Evolutionary conservation across 2,797 vertebrate genomes (phyloP).

Genomic region (Prunella strophiata): DNA sequence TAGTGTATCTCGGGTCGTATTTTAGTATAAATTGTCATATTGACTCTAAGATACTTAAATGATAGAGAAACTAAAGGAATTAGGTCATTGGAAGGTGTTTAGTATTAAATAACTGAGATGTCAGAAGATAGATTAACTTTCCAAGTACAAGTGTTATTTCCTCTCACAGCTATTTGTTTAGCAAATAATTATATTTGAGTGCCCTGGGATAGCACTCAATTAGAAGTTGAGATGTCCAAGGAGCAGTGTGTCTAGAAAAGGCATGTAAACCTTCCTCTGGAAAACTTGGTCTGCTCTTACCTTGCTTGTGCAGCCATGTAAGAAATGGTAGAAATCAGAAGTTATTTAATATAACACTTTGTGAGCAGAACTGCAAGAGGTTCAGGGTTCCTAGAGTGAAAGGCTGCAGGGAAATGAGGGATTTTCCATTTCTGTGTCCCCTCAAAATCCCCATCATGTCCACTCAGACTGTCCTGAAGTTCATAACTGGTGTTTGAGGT

Average conservation of each 20-base stretch:
- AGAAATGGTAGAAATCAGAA: neutral
- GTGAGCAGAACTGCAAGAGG: neutral
- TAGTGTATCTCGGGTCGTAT: neutral
- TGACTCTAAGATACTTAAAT: neutral
- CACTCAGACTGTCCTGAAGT: neutral
- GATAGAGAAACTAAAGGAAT: neutral
- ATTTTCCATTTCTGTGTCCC: neutral
- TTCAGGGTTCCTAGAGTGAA: neutral
- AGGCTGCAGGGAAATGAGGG: neutral
- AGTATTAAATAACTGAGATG: neutral
- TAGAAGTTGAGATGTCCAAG: neutral
- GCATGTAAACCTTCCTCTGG: neutral
- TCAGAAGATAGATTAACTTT: neutral
- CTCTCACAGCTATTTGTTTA: neutral
- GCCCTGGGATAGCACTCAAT: rapidly evolving
- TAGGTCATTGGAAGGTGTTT: neutral
- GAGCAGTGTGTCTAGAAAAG: neutral
- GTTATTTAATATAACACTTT: neutral
- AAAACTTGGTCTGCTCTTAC: neutral
- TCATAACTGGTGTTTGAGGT: neutral
- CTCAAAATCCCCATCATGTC: neutral
- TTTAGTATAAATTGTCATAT: neutral
- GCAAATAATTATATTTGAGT: neutral
- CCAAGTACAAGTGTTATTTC: too few species aligned
- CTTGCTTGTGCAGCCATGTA: neutral